phyloP scores from a whole-genome alignment of 1,140 invertebrate genomes.

The Drosophila novamexicana region DNA sequence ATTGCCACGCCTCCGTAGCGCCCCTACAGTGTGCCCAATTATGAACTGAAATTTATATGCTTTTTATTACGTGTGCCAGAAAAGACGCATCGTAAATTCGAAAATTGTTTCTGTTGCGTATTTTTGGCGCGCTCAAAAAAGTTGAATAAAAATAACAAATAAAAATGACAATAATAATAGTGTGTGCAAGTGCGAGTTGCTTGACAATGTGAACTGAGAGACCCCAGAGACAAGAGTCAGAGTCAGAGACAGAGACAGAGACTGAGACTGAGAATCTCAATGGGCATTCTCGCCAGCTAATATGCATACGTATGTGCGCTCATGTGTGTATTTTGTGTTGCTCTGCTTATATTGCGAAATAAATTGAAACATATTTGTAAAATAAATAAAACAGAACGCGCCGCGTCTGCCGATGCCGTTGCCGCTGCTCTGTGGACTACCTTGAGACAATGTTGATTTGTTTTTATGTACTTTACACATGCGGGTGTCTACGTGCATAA shows the following conservation, averaged over 20 bases:
- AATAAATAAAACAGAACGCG: constrained; percentile 66
- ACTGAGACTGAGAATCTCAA: constrained; percentile 15
- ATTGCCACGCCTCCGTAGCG: background rate
- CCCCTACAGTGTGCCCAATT: constrained; percentile 4
- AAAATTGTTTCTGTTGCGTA: constrained; percentile 25
- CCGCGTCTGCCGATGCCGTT: constrained; percentile 23
- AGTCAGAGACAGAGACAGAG: background rate
- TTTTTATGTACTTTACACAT: constrained; percentile 20
- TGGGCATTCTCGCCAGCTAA: background rate
- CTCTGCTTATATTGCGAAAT: constrained; percentile 61
- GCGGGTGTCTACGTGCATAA: background rate
- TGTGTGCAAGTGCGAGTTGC: constrained; percentile 60
- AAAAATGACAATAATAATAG: constrained; percentile 59
- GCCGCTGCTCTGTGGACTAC: constrained; percentile 41
- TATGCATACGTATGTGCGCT: background rate
- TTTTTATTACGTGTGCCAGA: constrained; percentile 3
- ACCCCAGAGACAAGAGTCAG: background rate
- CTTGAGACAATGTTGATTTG: constrained; percentile 67
- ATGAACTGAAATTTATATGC: constrained; percentile 1
- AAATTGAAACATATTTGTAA: constrained; percentile 75
- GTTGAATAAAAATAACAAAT: constrained; percentile 7
- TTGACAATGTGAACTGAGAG: constrained; percentile 39
- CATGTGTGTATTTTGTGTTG: constrained; percentile 6
- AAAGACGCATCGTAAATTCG: background rate
- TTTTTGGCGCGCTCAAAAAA: constrained; percentile 57